Percentiles rank a stretch among this genome's conserved stretches.
Conservation (phyloP, 2,888 invertebrate genomes). For the Spilarctia lutea region DNA sequence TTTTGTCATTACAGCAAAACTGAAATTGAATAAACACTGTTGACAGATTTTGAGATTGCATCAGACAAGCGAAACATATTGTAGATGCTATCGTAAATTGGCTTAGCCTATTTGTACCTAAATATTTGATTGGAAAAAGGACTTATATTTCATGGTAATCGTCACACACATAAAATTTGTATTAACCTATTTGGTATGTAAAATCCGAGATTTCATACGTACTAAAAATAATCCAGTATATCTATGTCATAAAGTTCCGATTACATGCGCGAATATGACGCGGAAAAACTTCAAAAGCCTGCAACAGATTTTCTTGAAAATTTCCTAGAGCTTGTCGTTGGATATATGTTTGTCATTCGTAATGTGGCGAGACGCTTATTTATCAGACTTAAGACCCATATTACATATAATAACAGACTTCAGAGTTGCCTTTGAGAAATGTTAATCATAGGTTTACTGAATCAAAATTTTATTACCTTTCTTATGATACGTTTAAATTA, state of each 20-base stretch:
- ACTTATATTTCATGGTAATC: background rate
- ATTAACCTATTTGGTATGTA: background rate
- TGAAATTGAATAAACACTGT: slow-evolving; percentile 15
- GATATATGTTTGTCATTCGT: background rate
- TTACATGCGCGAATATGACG: background rate
- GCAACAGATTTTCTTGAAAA: background rate
- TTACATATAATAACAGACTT: background rate
- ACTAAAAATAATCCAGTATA: background rate
- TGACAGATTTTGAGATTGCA: slow-evolving; percentile 21
- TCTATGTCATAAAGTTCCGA: background rate
- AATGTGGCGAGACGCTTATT: background rate
- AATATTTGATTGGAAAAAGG: no score
- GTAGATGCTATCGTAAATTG: background rate
- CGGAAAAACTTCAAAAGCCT: background rate
- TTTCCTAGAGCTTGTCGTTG: background rate
- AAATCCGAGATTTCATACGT: background rate
- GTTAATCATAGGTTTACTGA: background rate
- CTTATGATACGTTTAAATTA: no score
- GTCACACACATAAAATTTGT: background rate
- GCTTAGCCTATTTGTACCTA: background rate
- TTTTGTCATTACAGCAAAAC: slow-evolving; percentile 30
- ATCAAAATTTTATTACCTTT: background rate
- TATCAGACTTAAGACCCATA: background rate
- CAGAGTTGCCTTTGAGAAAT: background rate
- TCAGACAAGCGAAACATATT: background rate